Conservation (phyloP, 37 sponge, comb jelly and placozoan species). For the Cladorhizidae sp. region DNA sequence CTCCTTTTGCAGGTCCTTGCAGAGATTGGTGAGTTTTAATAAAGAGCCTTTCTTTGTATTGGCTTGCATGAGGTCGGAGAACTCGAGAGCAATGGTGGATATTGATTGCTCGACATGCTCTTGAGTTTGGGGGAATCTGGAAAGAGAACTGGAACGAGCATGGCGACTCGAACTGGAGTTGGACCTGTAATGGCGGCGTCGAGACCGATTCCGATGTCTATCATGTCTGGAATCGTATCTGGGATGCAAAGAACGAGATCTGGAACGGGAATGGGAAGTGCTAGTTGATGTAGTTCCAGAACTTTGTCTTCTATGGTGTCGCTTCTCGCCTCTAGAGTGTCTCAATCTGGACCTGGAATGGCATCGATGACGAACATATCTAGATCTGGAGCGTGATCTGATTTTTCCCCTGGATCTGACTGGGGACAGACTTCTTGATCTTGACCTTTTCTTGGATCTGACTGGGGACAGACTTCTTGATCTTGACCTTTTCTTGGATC, state of each 20-base stretch:
- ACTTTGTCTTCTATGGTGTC: too few species aligned
- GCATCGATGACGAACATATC: background rate
- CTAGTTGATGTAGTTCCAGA: background rate
- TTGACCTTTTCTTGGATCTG: too few species aligned
- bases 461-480: background rate
- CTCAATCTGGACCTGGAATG: background rate
- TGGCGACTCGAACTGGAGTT: background rate
- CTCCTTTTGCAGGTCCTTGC: conserved; percentile 29
- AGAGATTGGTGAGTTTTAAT: conserved; percentile 26
- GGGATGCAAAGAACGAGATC: background rate
- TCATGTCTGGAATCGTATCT: background rate
- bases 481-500: conserved; percentile 1
- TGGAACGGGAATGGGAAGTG: background rate
- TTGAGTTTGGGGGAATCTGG: background rate
- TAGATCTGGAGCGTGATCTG: conserved; percentile 40
- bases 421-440: background rate
- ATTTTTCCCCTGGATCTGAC: background rate
- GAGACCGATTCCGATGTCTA: background rate
- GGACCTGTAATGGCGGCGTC: background rate
- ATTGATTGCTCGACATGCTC: background rate
- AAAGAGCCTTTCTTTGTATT: conserved; percentile 11
- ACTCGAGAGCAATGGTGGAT: background rate
- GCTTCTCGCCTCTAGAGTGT: background rate
- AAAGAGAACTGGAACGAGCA: background rate
- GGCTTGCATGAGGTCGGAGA: background rate